Conservation (phyloP, 1,140 invertebrate genomes). For the Ceratosolen fusciceps region DNA sequence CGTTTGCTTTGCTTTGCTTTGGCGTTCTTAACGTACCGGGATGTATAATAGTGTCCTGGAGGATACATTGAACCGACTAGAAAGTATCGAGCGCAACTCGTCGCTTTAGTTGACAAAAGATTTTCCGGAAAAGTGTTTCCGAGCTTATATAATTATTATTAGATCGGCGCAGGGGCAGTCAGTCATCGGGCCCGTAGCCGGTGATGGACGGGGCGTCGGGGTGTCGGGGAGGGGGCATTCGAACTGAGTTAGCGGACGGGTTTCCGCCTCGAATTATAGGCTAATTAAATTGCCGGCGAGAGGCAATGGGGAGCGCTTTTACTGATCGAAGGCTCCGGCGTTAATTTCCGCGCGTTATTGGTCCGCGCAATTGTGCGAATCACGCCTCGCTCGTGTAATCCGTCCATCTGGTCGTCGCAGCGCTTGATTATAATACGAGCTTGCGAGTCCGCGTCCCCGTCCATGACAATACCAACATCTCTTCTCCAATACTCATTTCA, state of each 20-base stretch:
- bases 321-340: not conserved
- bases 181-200: not conserved
- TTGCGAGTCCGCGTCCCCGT: not conserved
- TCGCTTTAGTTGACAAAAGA: no score
- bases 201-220: not conserved
- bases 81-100: no score
- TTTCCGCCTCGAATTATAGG: slow-evolving; percentile 35
- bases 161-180: no score
- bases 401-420: slow-evolving; percentile 2
- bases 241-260: not conserved
- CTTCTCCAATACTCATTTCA: no score
- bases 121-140: no score
- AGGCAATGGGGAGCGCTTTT: slow-evolving; percentile 37
- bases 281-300: slow-evolving; percentile 43
- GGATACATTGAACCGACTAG: no score
- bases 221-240: not conserved
- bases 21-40: no score
- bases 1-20: no score
- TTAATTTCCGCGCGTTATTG: slow-evolving; percentile 38
- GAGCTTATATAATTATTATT: no score
- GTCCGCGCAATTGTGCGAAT: not conserved
- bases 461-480: no score
- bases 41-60: no score
- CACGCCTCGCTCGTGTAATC: slow-evolving; percentile 5
- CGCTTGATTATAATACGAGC: not conserved